phyloP scores from a whole-genome alignment of 2,888 invertebrate species.

The Agrochola circellaris region DNA sequence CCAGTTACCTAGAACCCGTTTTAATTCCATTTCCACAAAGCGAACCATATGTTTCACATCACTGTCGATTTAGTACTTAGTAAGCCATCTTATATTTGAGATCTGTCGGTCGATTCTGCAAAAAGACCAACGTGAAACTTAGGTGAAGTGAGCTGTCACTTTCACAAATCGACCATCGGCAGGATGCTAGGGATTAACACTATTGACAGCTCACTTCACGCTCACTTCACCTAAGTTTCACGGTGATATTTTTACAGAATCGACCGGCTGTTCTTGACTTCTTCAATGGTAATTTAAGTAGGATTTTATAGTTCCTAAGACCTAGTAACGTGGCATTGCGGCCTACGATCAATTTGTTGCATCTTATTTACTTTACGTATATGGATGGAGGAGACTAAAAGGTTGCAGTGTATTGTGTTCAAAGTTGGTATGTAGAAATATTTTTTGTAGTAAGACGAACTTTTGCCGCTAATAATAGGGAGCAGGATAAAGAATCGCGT shows the following conservation, averaged over 20 bases:
- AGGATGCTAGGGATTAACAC: too few species aligned
- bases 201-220: too few species aligned
- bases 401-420: conserved; percentile 19
- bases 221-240: too few species aligned
- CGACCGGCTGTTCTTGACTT: conserved; percentile 80
- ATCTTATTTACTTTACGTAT: conserved; percentile 53
- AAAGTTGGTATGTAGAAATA: background rate
- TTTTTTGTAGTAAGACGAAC: background rate
- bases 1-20: conserved; percentile 37
- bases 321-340: conserved; percentile 70
- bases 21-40: conserved; percentile 31
- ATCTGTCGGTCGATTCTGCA: too few species aligned
- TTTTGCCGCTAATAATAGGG: too few species aligned
- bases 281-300: conserved; percentile 56
- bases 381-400: conserved; percentile 46
- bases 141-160: too few species aligned
- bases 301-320: conserved; percentile 65
- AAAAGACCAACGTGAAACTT: too few species aligned
- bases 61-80: conserved; percentile 3
- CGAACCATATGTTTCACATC: conserved; percentile 37
- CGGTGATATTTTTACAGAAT: too few species aligned
- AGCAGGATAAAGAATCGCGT: too few species aligned
- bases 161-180: too few species aligned
- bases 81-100: conserved; percentile 62
- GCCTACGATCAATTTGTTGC: conserved; percentile 68